phyloP scores from a whole-genome alignment of 2,888 invertebrate species.

The Drosophila infuscata region DNA sequence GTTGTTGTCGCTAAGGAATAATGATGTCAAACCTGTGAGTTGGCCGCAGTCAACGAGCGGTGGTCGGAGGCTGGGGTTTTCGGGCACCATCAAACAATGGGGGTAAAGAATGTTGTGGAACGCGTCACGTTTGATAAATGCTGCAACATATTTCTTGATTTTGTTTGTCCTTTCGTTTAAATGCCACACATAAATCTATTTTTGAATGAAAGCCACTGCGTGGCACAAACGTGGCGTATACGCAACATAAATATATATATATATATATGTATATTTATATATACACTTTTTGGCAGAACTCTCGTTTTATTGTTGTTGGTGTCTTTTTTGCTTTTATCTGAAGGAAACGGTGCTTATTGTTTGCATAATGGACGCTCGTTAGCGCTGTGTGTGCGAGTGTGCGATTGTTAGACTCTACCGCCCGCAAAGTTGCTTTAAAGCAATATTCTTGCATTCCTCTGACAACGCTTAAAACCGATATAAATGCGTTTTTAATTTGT shows the following conservation, averaged over 20 bases:
- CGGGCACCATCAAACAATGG: slow-evolving; percentile 5
- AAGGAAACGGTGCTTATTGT: slow-evolving; percentile 80
- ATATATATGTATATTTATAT: neutral
- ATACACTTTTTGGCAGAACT: slow-evolving; percentile 40
- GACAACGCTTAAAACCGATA: slow-evolving; percentile 82
- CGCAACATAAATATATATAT: slow-evolving; percentile 51
- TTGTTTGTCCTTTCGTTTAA: slow-evolving; percentile 71
- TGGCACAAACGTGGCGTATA: slow-evolving; percentile 62
- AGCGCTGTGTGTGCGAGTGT: slow-evolving; percentile 48
- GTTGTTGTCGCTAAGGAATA: slow-evolving; percentile 42
- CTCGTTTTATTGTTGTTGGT: slow-evolving; percentile 28
- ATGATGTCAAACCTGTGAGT: slow-evolving; percentile 60
- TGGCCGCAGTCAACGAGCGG: neutral
- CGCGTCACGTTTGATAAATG: slow-evolving; percentile 77
- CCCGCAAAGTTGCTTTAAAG: slow-evolving; percentile 24
- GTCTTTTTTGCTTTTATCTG: slow-evolving; percentile 60
- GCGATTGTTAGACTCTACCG: neutral
- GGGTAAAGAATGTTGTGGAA: slow-evolving; percentile 52
- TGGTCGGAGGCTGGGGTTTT: neutral
- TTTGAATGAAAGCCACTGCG: slow-evolving; percentile 74
- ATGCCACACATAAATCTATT: slow-evolving; percentile 82
- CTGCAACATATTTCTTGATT: slow-evolving; percentile 67
- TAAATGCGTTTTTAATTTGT: slow-evolving; percentile 85
- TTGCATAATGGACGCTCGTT: slow-evolving; percentile 82
- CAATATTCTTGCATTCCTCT: slow-evolving; percentile 27